phyloP scores from a whole-genome alignment of 2,888 invertebrate species.

The Monopis laevigella region DNA sequence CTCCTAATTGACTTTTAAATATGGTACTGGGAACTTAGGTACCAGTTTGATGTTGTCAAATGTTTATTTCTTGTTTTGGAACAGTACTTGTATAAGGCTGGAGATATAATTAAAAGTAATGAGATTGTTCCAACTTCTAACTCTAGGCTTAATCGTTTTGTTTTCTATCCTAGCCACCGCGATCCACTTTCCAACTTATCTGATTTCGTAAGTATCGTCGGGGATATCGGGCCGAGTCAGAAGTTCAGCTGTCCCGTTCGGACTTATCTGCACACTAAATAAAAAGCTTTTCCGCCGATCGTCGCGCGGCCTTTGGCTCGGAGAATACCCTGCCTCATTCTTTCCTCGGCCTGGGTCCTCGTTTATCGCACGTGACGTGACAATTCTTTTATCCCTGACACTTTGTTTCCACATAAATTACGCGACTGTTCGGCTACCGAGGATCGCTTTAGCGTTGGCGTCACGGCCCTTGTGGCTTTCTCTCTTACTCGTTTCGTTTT shows the following conservation, averaged over 20 bases:
- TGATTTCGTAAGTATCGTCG: constrained; percentile 44
- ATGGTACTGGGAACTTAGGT: constrained; percentile 21
- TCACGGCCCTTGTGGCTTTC: constrained; percentile 38
- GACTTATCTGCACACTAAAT: constrained; percentile 35
- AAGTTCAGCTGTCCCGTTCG: constrained; percentile 34
- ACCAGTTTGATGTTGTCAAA: neutral
- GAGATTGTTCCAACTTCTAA: no score
- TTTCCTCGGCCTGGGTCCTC: constrained; percentile 29
- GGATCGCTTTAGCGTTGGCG: constrained; percentile 26
- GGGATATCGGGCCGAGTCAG: constrained; percentile 37
- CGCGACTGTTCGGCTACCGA: constrained; percentile 29
- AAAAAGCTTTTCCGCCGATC: constrained; percentile 34
- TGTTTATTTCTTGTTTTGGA: no score
- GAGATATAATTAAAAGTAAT: neutral
- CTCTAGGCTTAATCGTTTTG: constrained; percentile 2
- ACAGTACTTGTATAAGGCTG: no score
- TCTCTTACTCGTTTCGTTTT: constrained; percentile 48
- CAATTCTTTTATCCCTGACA: constrained; percentile 49
- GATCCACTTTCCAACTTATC: constrained; percentile 33
- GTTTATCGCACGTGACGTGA: constrained; percentile 49
- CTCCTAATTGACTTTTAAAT: constrained; percentile 58
- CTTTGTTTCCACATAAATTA: constrained; percentile 57
- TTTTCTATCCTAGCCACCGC: constrained; percentile 7
- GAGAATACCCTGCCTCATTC: constrained; percentile 28
- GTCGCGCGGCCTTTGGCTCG: constrained; percentile 26